Evolutionary conservation across 1,140 invertebrate genomes (phyloP).

Genomic region (Pogonognathellus flavescens): DNA sequence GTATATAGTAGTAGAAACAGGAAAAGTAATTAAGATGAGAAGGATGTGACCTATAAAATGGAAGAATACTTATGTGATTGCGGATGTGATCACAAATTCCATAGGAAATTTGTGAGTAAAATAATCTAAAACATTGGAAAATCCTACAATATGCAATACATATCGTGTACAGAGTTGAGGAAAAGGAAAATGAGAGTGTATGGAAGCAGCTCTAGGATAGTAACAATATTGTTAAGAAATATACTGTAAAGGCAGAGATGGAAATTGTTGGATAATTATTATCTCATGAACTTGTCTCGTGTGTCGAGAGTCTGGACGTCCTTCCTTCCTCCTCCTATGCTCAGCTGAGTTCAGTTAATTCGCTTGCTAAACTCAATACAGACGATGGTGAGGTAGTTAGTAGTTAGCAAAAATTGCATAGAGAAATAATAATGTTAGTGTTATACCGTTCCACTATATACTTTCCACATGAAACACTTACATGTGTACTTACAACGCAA

Average conservation of each 20-base stretch:
- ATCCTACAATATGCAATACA: too few species aligned
- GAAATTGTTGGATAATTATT: conserved; percentile 40
- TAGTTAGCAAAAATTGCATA: not conserved
- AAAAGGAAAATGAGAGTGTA: not conserved
- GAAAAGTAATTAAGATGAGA: conserved; percentile 25
- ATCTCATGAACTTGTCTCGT: conserved; percentile 46
- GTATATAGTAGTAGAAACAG: not conserved
- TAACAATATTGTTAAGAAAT: too few species aligned
- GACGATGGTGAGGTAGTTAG: not conserved
- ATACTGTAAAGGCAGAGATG: not conserved
- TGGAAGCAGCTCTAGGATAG: too few species aligned
- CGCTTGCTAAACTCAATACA: not conserved
- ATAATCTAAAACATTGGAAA: not conserved
- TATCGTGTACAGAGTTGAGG: too few species aligned
- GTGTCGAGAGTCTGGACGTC: conserved; percentile 26
- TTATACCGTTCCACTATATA: too few species aligned
- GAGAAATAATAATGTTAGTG: too few species aligned
- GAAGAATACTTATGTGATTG: not conserved
- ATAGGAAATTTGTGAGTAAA: not conserved
- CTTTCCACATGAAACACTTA: too few species aligned
- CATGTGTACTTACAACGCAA: too few species aligned
- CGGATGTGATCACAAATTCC: conserved; percentile 14
- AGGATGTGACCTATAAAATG: conserved; percentile 33
- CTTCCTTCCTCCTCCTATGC: not conserved
- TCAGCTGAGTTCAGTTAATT: not conserved